A percentile compares a stretch with the other conserved stretches of the same genome.
Conservation (phyloP, 2,113 vertebrate species). For the Epinephelus fuscoguttatus region DNA sequence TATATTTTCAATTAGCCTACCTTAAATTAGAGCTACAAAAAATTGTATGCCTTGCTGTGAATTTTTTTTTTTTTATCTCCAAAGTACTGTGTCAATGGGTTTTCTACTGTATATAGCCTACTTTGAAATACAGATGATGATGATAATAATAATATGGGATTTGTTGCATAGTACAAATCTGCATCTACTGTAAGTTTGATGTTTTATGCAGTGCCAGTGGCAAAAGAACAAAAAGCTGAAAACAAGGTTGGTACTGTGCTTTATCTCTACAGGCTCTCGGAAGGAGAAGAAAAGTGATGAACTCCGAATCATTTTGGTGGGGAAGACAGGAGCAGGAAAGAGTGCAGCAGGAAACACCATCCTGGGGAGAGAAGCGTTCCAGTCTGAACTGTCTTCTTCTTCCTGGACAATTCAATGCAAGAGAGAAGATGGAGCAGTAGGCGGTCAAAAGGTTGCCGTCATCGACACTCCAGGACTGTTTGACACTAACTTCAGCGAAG, state of each 20-base stretch:
- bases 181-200: too few relatives aligned
- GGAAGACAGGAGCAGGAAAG: constrained; percentile 70
- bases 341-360: constrained; percentile 74
- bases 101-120: background rate
- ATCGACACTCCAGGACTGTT: constrained; percentile 82
- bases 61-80: background rate
- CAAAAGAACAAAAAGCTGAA: background rate
- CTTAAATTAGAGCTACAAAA: too few relatives aligned
- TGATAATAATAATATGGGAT: too few relatives aligned
- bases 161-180: background rate
- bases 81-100: background rate
- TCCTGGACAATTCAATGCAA: constrained; percentile 40
- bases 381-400: background rate
- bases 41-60: too few relatives aligned
- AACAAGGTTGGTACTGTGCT: background rate
- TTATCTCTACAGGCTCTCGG: constrained; percentile 24
- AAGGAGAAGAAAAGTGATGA: constrained; percentile 38
- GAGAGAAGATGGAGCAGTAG: constrained; percentile 18
- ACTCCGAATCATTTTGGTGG: constrained; percentile 60
- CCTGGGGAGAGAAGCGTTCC: constrained; percentile 50
- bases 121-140: background rate
- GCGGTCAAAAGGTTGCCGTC: constrained; percentile 33
- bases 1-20: too few relatives aligned
- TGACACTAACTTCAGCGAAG: constrained; percentile 52
- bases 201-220: background rate